phyloP scores from a whole-genome alignment of 1,140 invertebrate genomes.

The Hycleus phaleratus region DNA sequence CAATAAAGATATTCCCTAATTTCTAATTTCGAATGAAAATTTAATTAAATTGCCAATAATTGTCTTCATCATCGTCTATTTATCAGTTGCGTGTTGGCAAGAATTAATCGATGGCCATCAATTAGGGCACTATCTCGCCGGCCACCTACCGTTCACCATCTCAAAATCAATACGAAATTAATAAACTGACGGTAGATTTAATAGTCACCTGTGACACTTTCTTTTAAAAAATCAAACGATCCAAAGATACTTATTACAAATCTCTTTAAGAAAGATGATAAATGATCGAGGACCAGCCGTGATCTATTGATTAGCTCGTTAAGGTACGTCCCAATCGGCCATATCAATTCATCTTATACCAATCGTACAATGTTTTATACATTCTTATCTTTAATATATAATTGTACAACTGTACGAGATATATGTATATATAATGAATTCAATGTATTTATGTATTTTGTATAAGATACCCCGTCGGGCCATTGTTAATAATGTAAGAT shows the following conservation, averaged over 20 bases:
- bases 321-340: constrained; percentile 31
- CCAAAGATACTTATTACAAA: constrained; percentile 38
- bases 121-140: not conserved
- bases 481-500: constrained; percentile 40
- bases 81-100: no score
- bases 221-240: constrained; percentile 30
- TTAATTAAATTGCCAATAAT: no score
- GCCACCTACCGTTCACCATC: not conserved
- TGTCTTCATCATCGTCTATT: no score
- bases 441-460: constrained; percentile 42
- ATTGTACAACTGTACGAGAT: constrained; percentile 28
- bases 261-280: constrained; percentile 39
- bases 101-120: no score
- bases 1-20: no score
- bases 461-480: constrained; percentile 38
- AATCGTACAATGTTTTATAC: not conserved
- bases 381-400: not conserved
- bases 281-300: constrained; percentile 38
- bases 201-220: constrained; percentile 32
- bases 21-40: no score
- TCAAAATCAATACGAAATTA: not conserved
- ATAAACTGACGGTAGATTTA: constrained; percentile 22
- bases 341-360: constrained; percentile 2
- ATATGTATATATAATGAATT: constrained; percentile 41
- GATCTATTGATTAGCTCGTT: constrained; percentile 43